These are phyloP conservation scores for Octodonta nipae DNA, from an alignment of 2,888 invertebrate species.

Conservation along the genomic window DNA sequence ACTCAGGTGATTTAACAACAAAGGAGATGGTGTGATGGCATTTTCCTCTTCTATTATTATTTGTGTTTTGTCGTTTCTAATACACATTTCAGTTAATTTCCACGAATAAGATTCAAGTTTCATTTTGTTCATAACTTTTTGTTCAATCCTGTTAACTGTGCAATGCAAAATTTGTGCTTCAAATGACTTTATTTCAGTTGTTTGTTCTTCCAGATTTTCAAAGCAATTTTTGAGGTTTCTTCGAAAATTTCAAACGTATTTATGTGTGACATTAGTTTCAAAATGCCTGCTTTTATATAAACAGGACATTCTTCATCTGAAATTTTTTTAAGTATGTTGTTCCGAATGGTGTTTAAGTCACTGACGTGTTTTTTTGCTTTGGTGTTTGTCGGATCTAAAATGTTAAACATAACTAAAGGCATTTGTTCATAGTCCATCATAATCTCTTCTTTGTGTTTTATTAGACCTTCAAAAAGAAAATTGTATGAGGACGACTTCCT, in stretches of 20 bases:
- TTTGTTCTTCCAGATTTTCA: conserved; percentile 18
- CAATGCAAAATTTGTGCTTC: conserved; percentile 21
- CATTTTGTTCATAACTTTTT: conserved; percentile 17
- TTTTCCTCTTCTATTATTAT: conserved; percentile 9
- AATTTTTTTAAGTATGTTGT: conserved; percentile 26
- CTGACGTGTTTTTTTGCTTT: conserved; percentile 12
- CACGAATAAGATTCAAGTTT: conserved; percentile 36
- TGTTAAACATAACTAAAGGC: conserved; percentile 46
- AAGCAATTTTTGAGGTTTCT: conserved; percentile 19
- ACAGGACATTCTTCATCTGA: conserved; percentile 34
- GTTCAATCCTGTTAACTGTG: conserved; percentile 23
- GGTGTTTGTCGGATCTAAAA: conserved; percentile 39
- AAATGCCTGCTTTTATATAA: conserved; percentile 32
- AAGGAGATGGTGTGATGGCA: conserved; percentile 10
- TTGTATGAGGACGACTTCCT: conserved; percentile 9
- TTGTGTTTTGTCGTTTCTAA: conserved; percentile 39
- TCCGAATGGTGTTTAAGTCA: conserved; percentile 26
- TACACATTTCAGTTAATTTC: conserved; percentile 42
- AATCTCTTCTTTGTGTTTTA: conserved; percentile 39
- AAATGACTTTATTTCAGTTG: conserved; percentile 13
- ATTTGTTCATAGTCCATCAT: conserved; percentile 54
- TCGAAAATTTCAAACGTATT: conserved; percentile 23
- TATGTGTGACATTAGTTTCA: conserved; percentile 29
- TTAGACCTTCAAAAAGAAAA: conserved; percentile 12
- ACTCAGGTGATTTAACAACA: conserved; percentile 25